These are phyloP conservation scores for Labeo calbasu DNA, from an alignment of 2,797 vertebrate species.

Conservation along the genomic window DNA sequence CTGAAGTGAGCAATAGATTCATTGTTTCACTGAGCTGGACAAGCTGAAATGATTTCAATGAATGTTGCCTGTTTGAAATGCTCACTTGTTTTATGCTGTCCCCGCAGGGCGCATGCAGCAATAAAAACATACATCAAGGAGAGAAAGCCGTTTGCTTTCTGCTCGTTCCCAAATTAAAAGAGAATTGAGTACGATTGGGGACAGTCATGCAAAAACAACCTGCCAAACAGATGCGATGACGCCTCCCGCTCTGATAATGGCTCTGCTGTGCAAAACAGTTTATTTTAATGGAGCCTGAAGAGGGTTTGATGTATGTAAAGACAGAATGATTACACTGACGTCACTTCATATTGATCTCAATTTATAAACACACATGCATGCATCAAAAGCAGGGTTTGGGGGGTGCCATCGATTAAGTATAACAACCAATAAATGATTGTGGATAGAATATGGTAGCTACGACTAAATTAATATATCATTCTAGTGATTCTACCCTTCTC, in stretches of 20 bases:
- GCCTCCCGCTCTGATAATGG: conserved; percentile 26
- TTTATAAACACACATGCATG: neutral
- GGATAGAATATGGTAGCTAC: neutral
- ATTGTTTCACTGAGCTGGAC: conserved; percentile 27
- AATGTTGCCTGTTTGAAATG: conserved; percentile 30
- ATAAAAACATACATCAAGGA: conserved; percentile 46
- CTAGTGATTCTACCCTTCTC: neutral
- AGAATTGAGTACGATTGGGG: conserved; percentile 28
- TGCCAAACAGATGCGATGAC: conserved; percentile 30
- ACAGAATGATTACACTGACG: neutral
- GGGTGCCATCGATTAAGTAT: neutral
- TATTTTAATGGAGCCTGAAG: conserved; percentile 43
- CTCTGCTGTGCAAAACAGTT: conserved; percentile 19
- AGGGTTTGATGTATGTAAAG: conserved; percentile 14
- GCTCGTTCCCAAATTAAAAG: conserved; percentile 44
- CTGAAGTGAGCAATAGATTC: conserved; percentile 23
- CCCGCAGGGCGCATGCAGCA: neutral
- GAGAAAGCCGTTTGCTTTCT: conserved; percentile 30
- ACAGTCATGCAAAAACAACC: conserved; percentile 44
- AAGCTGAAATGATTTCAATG: conserved; percentile 29
- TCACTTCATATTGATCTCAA: conserved; percentile 14
- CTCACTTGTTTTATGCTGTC: conserved; percentile 24
- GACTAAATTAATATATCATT: neutral
- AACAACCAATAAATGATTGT: neutral
- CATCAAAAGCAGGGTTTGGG: neutral